Percentiles rank a stretch among this genome's conserved stretches.
Conservation (phyloP, 2,113 vertebrate genomes). For the Dasyprocta punctata region DNA sequence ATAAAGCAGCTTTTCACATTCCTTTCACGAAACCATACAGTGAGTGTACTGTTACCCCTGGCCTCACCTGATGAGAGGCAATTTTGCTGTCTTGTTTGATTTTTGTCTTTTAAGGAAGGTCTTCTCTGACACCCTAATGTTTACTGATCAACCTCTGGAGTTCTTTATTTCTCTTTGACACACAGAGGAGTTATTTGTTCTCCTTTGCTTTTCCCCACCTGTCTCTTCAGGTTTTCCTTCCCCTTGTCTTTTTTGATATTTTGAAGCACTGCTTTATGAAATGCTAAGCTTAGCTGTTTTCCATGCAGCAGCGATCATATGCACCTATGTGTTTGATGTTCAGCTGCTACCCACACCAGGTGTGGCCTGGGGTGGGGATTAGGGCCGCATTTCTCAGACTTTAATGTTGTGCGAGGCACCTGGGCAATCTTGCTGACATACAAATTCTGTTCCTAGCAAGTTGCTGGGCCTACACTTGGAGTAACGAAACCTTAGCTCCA, state of each 20-base stretch:
- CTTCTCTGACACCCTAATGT: slow-evolving; percentile 63
- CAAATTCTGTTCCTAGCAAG: background rate
- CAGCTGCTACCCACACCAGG: background rate
- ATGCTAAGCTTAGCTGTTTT: slow-evolving; percentile 17
- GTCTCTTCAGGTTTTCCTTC: slow-evolving; percentile 61
- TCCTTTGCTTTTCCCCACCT: slow-evolving; percentile 57
- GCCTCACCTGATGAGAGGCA: slow-evolving; percentile 55
- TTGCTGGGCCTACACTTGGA: background rate
- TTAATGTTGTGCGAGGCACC: background rate
- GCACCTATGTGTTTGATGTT: slow-evolving; percentile 23
- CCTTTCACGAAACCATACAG: slow-evolving; percentile 39
- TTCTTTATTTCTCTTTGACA: slow-evolving; percentile 71
- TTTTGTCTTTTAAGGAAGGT: slow-evolving; percentile 64
- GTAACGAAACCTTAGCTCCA: background rate
- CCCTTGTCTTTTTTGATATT: slow-evolving; percentile 49
- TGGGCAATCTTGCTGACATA: slow-evolving; percentile 25
- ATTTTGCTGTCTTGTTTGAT: slow-evolving; percentile 75
- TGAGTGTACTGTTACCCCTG: slow-evolving; percentile 56
- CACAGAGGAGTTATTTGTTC: slow-evolving; percentile 48
- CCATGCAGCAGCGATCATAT: background rate
- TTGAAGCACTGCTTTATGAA: slow-evolving; percentile 45
- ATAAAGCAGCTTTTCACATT: slow-evolving; percentile 46
- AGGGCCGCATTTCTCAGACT: background rate
- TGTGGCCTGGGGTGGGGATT: slow-evolving; percentile 19
- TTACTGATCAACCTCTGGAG: slow-evolving; percentile 54